Percentiles rank a stretch among this genome's conserved stretches.
These are phyloP conservation scores for Asobara japonica DNA, from an alignment of 1,140 invertebrate species.

Conservation along the genomic window DNA sequence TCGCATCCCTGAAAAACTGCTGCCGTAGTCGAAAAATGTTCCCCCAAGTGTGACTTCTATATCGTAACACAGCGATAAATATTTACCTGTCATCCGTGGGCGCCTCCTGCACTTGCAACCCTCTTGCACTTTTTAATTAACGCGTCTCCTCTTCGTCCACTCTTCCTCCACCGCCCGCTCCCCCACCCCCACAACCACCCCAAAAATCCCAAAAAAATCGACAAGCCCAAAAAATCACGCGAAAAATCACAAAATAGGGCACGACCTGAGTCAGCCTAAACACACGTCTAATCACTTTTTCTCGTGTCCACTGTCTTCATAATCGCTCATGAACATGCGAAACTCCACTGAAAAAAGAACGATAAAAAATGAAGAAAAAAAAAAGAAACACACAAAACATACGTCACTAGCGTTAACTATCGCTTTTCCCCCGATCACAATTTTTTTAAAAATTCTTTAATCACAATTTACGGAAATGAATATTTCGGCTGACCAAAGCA, in stretches of 20 bases:
- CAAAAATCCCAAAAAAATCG: not conserved
- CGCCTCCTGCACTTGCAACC: not conserved
- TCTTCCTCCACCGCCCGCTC: not conserved
- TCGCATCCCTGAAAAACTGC: too few species aligned
- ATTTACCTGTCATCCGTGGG: conserved; percentile 34
- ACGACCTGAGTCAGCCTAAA: not conserved
- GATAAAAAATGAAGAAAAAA: too few species aligned
- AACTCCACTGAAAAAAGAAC: too few species aligned
- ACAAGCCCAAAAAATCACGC: not conserved
- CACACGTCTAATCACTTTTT: not conserved
- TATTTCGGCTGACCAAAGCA: too few species aligned
- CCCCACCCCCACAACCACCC: not conserved
- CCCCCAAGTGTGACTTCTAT: not conserved
- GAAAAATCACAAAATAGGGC: not conserved
- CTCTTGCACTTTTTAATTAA: conserved; percentile 31
- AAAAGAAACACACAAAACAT: too few species aligned
- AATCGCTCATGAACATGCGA: not conserved
- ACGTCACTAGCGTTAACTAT: too few species aligned
- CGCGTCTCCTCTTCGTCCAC: conserved; percentile 18
- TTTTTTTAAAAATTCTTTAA: too few species aligned
- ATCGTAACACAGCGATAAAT: conserved; percentile 31
- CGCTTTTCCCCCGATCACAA: not conserved
- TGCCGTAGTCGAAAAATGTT: not conserved
- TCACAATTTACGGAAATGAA: too few species aligned
- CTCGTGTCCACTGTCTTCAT: conserved; percentile 1